phyloP scores from a whole-genome alignment of 1,140 invertebrate genomes.

The Andricus grossulariae region DNA sequence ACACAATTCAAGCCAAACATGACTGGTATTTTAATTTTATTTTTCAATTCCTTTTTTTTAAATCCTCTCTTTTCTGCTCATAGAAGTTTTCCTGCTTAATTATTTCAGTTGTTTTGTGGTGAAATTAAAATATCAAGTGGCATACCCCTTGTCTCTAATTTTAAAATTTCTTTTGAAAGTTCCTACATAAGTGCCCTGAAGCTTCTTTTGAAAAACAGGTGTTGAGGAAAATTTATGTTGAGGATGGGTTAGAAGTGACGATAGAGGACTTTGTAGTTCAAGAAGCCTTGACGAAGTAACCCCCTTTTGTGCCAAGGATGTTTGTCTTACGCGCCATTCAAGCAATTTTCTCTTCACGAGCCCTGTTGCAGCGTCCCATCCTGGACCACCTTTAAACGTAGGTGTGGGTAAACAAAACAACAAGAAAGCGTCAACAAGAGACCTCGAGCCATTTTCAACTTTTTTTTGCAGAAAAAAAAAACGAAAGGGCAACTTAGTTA shows the following conservation, averaged over 20 bases:
- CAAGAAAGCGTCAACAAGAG: slow-evolving; percentile 29
- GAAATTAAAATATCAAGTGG: too few relatives aligned
- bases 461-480: neutral
- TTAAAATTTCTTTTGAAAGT: too few relatives aligned
- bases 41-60: too few relatives aligned
- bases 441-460: slow-evolving; percentile 2
- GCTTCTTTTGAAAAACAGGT: too few relatives aligned
- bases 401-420: neutral
- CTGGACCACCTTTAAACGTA: slow-evolving; percentile 14
- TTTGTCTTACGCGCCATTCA: slow-evolving; percentile 30
- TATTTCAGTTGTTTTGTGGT: too few relatives aligned
- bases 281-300: slow-evolving; percentile 35
- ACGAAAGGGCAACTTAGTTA: neutral
- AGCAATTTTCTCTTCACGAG: slow-evolving; percentile 8
- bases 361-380: slow-evolving; percentile 29
- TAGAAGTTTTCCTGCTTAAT: neutral
- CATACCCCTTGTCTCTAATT: too few relatives aligned
- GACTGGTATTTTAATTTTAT: too few relatives aligned
- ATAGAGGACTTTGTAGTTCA: slow-evolving; percentile 13
- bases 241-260: neutral
- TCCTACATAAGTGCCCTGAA: too few relatives aligned
- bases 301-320: slow-evolving; percentile 11
- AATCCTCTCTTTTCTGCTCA: too few relatives aligned
- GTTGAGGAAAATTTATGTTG: neutral
- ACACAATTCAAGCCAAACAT: too few relatives aligned